These are phyloP conservation scores for Lucilia cuprina DNA, from an alignment of 1,140 invertebrate species.

Conservation along the genomic window DNA sequence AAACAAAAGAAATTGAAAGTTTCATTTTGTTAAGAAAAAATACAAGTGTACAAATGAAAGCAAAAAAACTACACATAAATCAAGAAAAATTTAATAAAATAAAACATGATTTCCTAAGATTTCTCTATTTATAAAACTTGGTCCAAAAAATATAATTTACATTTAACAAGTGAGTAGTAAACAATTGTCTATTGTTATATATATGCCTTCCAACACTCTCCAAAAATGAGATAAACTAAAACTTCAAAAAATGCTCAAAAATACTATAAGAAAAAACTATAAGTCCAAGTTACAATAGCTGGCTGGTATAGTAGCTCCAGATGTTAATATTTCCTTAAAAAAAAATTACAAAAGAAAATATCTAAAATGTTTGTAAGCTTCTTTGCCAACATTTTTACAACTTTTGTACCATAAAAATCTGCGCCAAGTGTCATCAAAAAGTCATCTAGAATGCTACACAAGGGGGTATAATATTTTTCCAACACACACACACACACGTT, in stretches of 20 bases:
- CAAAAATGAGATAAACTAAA: too few relatives aligned
- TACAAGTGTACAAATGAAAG: background rate
- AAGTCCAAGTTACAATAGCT: too few relatives aligned
- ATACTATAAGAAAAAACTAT: too few relatives aligned
- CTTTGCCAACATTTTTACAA: background rate
- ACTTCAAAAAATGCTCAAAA: too few relatives aligned
- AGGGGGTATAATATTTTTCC: background rate
- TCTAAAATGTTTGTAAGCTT: too few relatives aligned
- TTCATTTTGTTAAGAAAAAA: background rate
- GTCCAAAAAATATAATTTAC: background rate
- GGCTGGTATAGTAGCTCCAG: too few relatives aligned
- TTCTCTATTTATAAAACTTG: too few relatives aligned
- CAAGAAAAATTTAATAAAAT: background rate
- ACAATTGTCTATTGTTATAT: too few relatives aligned
- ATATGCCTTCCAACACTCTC: too few relatives aligned
- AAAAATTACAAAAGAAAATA: too few relatives aligned
- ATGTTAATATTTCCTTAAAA: too few relatives aligned
- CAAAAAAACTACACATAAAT: background rate
- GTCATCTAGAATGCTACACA: constrained; percentile 4
- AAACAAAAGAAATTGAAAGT: constrained; percentile 13
- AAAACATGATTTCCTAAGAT: background rate
- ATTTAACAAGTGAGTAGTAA: too few relatives aligned
- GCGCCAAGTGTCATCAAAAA: constrained; percentile 26
- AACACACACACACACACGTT: background rate
- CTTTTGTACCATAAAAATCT: constrained; percentile 28